A percentile compares a stretch with the other conserved stretches of the same genome.
Evolutionary conservation across 2,113 vertebrate species (phyloP).

Genomic region (Coptodon bakossiorum): DNA sequence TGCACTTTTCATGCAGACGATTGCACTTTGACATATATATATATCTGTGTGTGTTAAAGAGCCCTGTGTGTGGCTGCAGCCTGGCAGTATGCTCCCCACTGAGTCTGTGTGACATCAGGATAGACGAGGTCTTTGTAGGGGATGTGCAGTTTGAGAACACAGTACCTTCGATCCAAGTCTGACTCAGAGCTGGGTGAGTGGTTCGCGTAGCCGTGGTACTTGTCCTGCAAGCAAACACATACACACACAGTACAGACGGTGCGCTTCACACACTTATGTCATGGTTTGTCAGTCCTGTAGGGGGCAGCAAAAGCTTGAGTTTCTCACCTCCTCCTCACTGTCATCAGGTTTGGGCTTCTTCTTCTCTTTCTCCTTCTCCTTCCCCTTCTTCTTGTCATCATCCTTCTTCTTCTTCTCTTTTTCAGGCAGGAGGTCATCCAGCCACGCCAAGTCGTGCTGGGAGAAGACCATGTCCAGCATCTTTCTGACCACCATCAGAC

Average conservation of each 20-base stretch:
- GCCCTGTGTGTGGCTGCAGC: conserved; percentile 23
- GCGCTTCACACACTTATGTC: background rate
- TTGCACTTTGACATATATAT: background rate
- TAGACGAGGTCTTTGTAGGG: conserved; percentile 71
- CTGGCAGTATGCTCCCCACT: conserved; percentile 68
- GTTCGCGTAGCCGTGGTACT: conserved; percentile 79
- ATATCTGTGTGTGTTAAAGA: background rate
- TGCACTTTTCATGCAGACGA: background rate
- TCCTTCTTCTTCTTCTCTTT: conserved; percentile 92
- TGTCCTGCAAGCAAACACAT: conserved; percentile 71
- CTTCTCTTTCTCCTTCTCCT: conserved; percentile 49
- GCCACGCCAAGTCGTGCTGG: conserved; percentile 92
- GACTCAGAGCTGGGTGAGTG: conserved; percentile 79
- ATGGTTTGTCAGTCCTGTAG: conserved; percentile 18
- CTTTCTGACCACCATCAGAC: conserved; percentile 85
- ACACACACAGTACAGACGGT: background rate
- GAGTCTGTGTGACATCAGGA: conserved; percentile 49
- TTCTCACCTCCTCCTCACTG: conserved; percentile 69
- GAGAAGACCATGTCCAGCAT: conserved; percentile 91
- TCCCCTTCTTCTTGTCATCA: conserved; percentile 70
- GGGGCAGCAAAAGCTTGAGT: conserved; percentile 39
- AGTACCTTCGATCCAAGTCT: conserved; percentile 90
- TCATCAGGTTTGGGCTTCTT: conserved; percentile 59
- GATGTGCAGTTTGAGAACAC: conserved; percentile 74
- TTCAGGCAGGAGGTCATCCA: conserved; percentile 90